phyloP scores from a whole-genome alignment of 2,888 invertebrate species.

The Cataglyphis cursor region DNA sequence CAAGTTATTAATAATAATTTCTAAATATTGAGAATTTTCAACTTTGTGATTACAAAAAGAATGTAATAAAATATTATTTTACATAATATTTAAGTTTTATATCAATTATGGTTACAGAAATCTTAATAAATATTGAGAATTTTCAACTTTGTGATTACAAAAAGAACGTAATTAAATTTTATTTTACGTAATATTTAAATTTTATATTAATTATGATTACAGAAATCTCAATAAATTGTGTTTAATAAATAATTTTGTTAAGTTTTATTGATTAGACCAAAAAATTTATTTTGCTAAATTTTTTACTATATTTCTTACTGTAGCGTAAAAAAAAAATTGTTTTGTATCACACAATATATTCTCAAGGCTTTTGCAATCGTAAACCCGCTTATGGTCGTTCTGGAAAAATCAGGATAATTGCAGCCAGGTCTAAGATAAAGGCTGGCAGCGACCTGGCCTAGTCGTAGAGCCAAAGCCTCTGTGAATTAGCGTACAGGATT shows the following conservation, averaged over 20 bases:
- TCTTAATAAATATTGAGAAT: neutral
- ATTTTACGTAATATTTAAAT: neutral
- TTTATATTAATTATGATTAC: neutral
- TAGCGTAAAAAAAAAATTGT: neutral
- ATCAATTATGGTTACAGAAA: neutral
- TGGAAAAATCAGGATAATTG: conserved; percentile 43
- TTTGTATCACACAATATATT: neutral
- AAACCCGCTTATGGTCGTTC: neutral
- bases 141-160: neutral
- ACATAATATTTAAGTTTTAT: neutral
- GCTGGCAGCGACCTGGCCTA: conserved; percentile 12
- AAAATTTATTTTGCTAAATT: neutral
- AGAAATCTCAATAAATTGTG: neutral
- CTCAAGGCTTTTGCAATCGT: conserved; percentile 11
- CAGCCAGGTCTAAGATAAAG: conserved; percentile 45
- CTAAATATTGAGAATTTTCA: neutral
- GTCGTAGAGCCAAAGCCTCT: conserved; percentile 28
- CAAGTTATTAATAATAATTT: neutral
- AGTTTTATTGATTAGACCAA: neutral
- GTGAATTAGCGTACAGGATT: conserved; percentile 44
- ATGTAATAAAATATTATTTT: too few species aligned
- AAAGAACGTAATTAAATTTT: too few species aligned
- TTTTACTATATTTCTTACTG: neutral
- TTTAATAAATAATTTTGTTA: neutral
- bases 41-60: neutral